Evolutionary conservation across 2,113 vertebrate genomes (phyloP), one percentile per base, ranked within the genome.

Genomic region (Chlorodrepanis virens): DNA sequence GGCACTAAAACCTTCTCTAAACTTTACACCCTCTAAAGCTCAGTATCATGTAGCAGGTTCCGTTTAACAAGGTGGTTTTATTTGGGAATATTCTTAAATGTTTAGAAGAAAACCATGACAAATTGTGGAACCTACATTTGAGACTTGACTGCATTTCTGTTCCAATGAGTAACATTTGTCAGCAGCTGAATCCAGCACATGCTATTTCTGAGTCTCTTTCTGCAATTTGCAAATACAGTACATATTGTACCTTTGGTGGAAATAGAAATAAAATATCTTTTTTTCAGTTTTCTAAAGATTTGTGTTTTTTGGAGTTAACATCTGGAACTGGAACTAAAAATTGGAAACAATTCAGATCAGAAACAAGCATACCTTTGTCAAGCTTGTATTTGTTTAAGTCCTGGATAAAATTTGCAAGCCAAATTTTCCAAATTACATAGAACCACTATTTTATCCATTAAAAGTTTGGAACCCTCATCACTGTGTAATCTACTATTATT

Each of bases 331-430:
- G 86, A 92, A 86, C 84, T 94, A 88, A 77, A 71, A 89, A 37
- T 37, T 94, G 94, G 97, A 97, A 97, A 87, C 89, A 83, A 83
- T 83, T 88, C 92, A 59, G 85, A 95, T 96, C 88, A 97, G 97
- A 97, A 97, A 98, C 97, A 98, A 96, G 90, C 93, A 94, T 90
- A 98, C 96, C 96, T 97, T 97, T 97, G 96, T 98, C 72, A 95
- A 83, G 33, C 49, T 84, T 96, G 12, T 90, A 80, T 96, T 96
- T 97, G 83, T 95, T 94, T 54, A 94, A 96, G 70, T 94, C 80
- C 45, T 87, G 65, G 45, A 87, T 56, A 87, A 88, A 71, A 81
- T 72, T 80, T 92, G 77, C 52, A 59, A 72, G 93, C 93, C 93
- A 96, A 86, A 71, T 89, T 83, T 89, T 89, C 89, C 93, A 90